Evolutionary conservation across 2,113 vertebrate genomes (phyloP).

Genomic region (Mirounga angustirostris): DNA sequence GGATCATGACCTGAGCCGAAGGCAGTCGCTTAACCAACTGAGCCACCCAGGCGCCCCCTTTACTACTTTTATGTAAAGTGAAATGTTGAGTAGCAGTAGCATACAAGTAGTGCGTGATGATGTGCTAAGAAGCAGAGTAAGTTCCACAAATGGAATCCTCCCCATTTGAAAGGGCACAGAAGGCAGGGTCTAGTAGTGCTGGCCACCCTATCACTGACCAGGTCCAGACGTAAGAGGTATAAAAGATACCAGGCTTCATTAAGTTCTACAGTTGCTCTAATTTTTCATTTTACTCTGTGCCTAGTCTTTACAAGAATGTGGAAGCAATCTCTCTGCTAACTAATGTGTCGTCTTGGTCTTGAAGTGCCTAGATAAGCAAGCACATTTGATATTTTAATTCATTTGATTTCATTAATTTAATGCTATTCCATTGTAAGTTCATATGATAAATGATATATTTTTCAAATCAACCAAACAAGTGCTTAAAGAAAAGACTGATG

Average conservation of each 20-base stretch:
- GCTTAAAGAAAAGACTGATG: background rate
- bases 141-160: background rate
- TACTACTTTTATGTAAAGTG: background rate
- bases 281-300: background rate
- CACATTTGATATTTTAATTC: background rate
- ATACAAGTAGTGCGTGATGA: background rate
- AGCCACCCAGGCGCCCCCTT: background rate
- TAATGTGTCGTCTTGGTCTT: too few species aligned
- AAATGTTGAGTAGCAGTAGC: background rate
- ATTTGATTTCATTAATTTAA: background rate
- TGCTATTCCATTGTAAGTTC: background rate
- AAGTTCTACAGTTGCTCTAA: background rate
- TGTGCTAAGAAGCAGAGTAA: background rate
- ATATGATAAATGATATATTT: background rate
- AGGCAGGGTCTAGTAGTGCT: fast-evolving
- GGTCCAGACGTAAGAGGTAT: background rate
- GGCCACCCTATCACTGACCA: background rate
- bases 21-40: too few species aligned
- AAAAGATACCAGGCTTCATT: background rate
- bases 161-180: background rate
- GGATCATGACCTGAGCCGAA: too few species aligned
- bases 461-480: background rate
- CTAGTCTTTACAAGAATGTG: background rate
- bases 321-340: background rate
- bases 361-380: background rate